Evolutionary conservation across 1,140 invertebrate species (phyloP), one percentile per base, ranked within the genome.

Genomic region (Gryon sp.): DNA sequence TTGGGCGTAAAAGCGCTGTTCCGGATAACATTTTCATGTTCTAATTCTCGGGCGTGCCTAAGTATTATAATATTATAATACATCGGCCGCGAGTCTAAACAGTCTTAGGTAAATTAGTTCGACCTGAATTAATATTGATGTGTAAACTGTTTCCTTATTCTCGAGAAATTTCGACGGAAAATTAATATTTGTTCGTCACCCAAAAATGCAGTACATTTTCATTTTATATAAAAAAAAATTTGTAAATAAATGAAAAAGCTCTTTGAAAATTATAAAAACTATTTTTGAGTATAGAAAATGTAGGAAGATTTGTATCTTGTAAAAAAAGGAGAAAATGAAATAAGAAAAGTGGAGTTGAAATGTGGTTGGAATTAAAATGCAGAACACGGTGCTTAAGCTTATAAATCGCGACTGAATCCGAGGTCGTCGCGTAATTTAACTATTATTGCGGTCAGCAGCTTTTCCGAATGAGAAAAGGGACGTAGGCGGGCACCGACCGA

Each of bases 21-120:
- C 36, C 48, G 57, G 48, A 40, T 73, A 63, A 22, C 22, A 16
- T 63, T 63, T 73, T 73, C 43, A 57, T 73, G 48, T 63, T 63
- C 68, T 59, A 55, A 55, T 73, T 57, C 48, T 19, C 41, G 32
- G 11, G 48, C 24, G 48, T 48, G 26, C 15, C 18, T 40, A 72
- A 32, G 48, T 43, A 69, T 41, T 60, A 34, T 40, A 69, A 70
- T 52, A 60, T 59, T 72, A 53, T 63, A 63, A 72, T 63, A 32
- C 11, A 2, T 30, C 12, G 11, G 2, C 6, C 12, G 8, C 34
- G 15, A 30, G 6, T 40, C 6, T 40, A 53, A 43, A 52, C 36
- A 36, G 19, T 19, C 16, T 16, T 50, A 18, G 12, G 30, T 16
- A 22, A 53, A 45, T 45, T 20, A 19, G 20, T 53, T 45, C 28